Evolutionary conservation across 2,888 invertebrate genomes (phyloP).

Genomic region (Dryobotodes eremita): DNA sequence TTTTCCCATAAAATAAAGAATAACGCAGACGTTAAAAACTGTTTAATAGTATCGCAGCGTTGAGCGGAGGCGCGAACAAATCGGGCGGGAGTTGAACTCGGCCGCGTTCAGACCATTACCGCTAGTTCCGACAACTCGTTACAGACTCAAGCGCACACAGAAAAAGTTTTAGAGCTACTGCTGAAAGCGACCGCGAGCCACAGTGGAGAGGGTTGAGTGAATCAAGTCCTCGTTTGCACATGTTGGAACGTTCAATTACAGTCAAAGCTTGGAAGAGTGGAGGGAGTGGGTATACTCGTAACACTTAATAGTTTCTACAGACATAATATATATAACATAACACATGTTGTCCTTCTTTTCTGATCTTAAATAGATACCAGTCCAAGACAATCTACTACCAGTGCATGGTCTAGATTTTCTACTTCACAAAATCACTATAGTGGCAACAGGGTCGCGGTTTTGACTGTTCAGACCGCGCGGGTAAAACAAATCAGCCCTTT

Average conservation of each 20-base stretch:
- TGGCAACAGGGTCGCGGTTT: neutral
- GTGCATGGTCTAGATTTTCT: neutral
- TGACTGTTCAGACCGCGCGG: neutral
- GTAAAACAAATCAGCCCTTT: neutral
- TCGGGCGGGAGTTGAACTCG: constrained; percentile 62
- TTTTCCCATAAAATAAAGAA: constrained; percentile 63
- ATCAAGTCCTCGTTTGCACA: constrained; percentile 30
- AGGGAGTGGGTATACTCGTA: neutral
- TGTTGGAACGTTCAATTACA: constrained; percentile 3
- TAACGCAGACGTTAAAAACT: constrained; percentile 64
- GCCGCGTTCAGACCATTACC: constrained; percentile 64
- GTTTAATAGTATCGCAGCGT: constrained; percentile 66
- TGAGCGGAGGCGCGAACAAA: constrained; percentile 59
- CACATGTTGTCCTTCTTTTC: neutral
- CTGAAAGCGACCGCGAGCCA: constrained; percentile 57
- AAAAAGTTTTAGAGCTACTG: constrained; percentile 65
- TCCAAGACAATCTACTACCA: neutral
- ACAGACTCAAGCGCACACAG: constrained; percentile 66
- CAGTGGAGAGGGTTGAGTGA: constrained; percentile 29
- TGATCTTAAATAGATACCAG: neutral
- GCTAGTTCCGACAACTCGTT: constrained; percentile 69
- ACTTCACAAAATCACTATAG: neutral
- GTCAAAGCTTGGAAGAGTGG: neutral
- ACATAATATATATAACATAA: neutral
- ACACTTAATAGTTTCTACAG: neutral